Conservation (phyloP, 1,140 invertebrate species). For the Marisa cornuarietis region DNA sequence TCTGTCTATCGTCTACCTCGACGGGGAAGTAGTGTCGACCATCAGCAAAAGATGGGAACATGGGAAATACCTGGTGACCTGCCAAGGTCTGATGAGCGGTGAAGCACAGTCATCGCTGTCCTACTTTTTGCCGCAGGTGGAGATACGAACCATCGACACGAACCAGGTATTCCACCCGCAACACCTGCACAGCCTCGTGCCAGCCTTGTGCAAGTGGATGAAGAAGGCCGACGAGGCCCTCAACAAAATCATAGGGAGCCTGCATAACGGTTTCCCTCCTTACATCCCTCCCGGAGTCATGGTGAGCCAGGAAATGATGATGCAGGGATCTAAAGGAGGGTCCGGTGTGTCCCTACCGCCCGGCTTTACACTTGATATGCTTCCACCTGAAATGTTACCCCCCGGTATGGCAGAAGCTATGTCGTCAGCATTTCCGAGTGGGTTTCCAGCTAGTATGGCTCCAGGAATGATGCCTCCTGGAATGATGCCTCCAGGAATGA, state of each 20-base stretch:
- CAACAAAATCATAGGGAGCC: constrained; percentile 17
- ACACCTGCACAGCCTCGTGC: neutral
- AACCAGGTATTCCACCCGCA: constrained; percentile 20
- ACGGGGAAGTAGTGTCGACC: constrained; percentile 15
- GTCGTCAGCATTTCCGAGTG: neutral
- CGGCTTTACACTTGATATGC: constrained; percentile 17
- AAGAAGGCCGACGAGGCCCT: constrained; percentile 9
- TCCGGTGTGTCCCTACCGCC: neutral
- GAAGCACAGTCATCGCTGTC: constrained; percentile 15
- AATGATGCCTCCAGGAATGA: constrained; percentile 7
- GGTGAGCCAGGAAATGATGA: neutral
- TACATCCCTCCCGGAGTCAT: constrained; percentile 3
- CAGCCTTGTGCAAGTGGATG: constrained; percentile 23
- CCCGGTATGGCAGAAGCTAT: neutral
- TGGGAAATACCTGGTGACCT: constrained; percentile 11
- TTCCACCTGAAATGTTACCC: constrained; percentile 19
- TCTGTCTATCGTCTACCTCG: constrained; percentile 22
- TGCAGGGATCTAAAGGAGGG: too few species aligned
- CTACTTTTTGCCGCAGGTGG: constrained; percentile 26
- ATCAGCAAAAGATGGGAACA: constrained; percentile 16
- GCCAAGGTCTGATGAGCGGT: neutral
- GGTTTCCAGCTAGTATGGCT: neutral
- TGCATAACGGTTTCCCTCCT: constrained; percentile 24
- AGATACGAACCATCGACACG: constrained; percentile 20
- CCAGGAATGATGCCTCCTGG: constrained; percentile 6